Base-by-base conservation (phyloP, 2,888 invertebrate genomes). In the Rhamnusium bicolor region DNA sequence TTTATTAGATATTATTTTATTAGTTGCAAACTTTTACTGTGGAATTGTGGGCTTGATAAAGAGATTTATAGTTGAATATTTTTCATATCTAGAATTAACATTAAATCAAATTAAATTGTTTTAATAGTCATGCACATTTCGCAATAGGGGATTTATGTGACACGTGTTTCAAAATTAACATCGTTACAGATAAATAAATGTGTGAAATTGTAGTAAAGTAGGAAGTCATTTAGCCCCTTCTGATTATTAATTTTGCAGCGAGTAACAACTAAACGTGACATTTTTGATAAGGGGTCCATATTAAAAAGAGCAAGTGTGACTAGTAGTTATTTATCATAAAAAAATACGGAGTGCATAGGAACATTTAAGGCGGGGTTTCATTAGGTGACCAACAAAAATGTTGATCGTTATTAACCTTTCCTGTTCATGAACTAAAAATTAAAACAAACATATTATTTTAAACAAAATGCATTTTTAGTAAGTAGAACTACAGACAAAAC, bases 91-190 rank as follows among this genome's bases (percentile, higher is more conserved):
- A 49, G 1, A 49, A 19, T 51, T 19, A 51, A n/a, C 24, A 53
- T 56, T 56, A 56, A 29, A 29, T 14, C 29, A 56, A 24, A 56
- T 56, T 8, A 1, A 27, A 29, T 16, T 12, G 8, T 40, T 46
- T 32, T 16, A 66, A 66, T 51, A 8, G 21, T 56, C 21, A 40
- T 56, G 29, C 40, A 32, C 46, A 46, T 2, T 24, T 24, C 24
- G 32, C 19, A 14, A 12, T 7, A 16, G n/a, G 27, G 68, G 19
- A 14, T 10, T 19, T 56, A 16, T 51, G 51, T 51, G 74, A 54
- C 74, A 73, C 74, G 77, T 73, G 74, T 72, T 60, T 8, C 66
- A 72, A 73, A 70, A 76, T 76, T 77, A 75, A 71, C 77, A 71
- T 77, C 73, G 68, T 77, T 77, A 70, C 60, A 46, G 69, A 65